Evolutionary conservation across 2,888 invertebrate genomes (phyloP).

Genomic region (Apotomis turbidana): DNA sequence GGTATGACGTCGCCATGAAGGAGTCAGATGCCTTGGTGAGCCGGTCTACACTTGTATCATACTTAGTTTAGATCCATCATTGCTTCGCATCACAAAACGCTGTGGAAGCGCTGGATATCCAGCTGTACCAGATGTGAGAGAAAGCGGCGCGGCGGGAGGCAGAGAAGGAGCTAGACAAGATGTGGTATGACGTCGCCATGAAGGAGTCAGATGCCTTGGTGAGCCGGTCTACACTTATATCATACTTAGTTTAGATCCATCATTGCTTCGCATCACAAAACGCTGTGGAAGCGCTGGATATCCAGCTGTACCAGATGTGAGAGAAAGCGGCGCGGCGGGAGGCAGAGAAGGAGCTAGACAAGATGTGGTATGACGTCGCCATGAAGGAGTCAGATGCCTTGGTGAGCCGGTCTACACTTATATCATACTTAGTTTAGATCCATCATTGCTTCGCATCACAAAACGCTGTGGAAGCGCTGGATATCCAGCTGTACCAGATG

Average conservation of each 20-base stretch:
- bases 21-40: constrained; percentile 80
- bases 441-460: too few relatives aligned
- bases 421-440: too few relatives aligned
- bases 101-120: constrained; percentile 79
- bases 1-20: constrained; percentile 84
- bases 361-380: constrained; percentile 85
- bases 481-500: constrained; percentile 85
- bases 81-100: constrained; percentile 46
- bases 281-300: constrained; percentile 78
- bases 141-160: constrained; percentile 79
- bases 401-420: constrained; percentile 50
- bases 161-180: constrained; percentile 82
- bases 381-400: constrained; percentile 82
- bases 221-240: constrained; percentile 8
- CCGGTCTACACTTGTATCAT: not conserved
- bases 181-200: constrained; percentile 85
- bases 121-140: constrained; percentile 85
- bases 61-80: not conserved
- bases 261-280: too few relatives aligned
- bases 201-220: constrained; percentile 82
- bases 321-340: constrained; percentile 82
- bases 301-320: constrained; percentile 84
- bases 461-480: constrained; percentile 75
- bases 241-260: too few relatives aligned
- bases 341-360: constrained; percentile 83